Conservation (phyloP, 2,113 vertebrate genomes). For the Colinus virginianus region DNA sequence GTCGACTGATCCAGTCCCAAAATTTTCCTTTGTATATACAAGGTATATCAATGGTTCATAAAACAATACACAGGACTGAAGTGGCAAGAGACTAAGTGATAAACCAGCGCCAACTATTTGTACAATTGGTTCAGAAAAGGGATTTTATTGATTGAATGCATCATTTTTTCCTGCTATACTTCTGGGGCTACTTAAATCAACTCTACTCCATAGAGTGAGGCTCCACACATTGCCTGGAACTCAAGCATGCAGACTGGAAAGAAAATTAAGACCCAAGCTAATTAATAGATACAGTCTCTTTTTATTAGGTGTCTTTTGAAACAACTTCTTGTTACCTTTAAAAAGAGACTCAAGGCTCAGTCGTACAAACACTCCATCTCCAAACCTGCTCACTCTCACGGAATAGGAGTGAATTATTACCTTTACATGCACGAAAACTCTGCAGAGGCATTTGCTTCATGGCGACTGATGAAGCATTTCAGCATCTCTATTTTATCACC, state of each 20-base stretch:
- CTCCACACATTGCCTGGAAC: not conserved
- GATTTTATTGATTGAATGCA: conserved; percentile 41
- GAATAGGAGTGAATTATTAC: not conserved
- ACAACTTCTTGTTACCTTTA: not conserved
- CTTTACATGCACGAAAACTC: conserved; percentile 23
- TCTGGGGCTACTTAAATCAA: conserved; percentile 39
- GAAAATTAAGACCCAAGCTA: conserved; percentile 20
- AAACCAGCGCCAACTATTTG: conserved; percentile 39
- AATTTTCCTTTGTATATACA: not conserved
- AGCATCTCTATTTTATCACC: conserved; percentile 41
- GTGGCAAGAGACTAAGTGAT: conserved; percentile 32
- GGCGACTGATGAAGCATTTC: conserved; percentile 26
- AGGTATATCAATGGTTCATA: conserved; percentile 19
- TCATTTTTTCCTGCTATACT: conserved; percentile 40
- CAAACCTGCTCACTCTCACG: not conserved
- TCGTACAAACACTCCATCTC: not conserved
- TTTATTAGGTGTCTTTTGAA: conserved; percentile 37
- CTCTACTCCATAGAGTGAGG: not conserved
- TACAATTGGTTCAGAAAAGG: conserved; percentile 9
- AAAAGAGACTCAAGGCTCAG: not conserved
- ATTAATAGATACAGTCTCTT: conserved; percentile 12
- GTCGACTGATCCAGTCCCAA: not conserved
- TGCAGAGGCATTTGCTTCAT: not conserved
- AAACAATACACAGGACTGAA: conserved; percentile 14
- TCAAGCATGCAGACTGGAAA: not conserved